Evolutionary conservation across 1,140 invertebrate species (phyloP), one percentile per base, ranked within the genome.

Genomic region (Trichonephila inaurata): DNA sequence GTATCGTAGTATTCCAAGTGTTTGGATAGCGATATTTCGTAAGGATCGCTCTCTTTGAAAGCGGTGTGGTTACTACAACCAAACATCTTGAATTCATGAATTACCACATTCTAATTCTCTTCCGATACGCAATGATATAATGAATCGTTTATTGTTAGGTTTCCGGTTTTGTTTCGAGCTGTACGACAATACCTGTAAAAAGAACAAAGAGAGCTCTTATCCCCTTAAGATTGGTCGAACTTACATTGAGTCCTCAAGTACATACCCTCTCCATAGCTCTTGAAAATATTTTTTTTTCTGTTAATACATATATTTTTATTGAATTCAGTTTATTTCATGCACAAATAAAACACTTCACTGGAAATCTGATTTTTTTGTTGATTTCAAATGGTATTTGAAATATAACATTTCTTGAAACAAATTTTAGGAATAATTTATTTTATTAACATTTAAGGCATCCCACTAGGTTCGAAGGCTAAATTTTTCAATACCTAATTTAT

Each of bases 51-150:
- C 60, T 87, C 85, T 87, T 77, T 77, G 14, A 77, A 40, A 77
- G 33, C 72, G 72, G 33, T 77, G 72, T 77, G 72, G 72, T 77
- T 40, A 40, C 72, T 28, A 77, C 4, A 16, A 77, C 72, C 72
- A 77, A 77, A 77, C 72, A 77, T 40, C 72, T 77, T 77, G 72
- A 77, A 77, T 77, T 77, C 72, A 40, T 77, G 72, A 77, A 77
- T 77, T 77, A 77, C 72, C 28, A 33, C 72, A 77, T 33, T 77
- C 72, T 40, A 77, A 77, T 33, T 77, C 33, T 77, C 72, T 77
- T 77, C 72, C 72, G 72, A 77, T 77, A 77, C 72, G 28, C 10
- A 18, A 77, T 33, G 72, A 77, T 33, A 33, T 77, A 77, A 77
- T 77, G 72, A 28, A 77, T 77, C 72, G 28, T 77, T 77, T 77